Evolutionary conservation across 30 jellyfish, hydroid and myxozoan genomes (phyloP).

Genomic region (Chrysaora quinquecirrha): DNA sequence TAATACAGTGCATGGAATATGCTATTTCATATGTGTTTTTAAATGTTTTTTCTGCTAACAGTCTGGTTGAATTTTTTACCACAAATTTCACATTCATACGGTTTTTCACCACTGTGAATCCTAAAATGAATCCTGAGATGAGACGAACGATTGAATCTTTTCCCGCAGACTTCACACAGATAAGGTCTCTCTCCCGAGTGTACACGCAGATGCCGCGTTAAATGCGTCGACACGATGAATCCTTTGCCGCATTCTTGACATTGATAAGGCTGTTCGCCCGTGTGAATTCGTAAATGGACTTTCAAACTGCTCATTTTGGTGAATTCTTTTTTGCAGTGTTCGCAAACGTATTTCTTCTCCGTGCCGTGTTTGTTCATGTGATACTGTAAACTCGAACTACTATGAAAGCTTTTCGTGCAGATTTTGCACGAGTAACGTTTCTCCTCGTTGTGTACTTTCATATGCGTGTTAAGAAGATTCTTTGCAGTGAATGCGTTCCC

Average conservation of each 20-base stretch:
- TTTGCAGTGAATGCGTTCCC: constrained; percentile 61
- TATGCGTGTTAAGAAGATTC: constrained; percentile 48
- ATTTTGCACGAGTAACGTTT: constrained; percentile 49
- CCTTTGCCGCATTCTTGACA: constrained; percentile 77
- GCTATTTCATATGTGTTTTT: constrained; percentile 50
- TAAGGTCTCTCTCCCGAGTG: constrained; percentile 75
- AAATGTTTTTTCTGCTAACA: constrained; percentile 47
- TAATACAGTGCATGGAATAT: too few species aligned
- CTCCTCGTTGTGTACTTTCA: constrained; percentile 56
- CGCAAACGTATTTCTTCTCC: constrained; percentile 37
- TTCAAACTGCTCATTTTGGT: constrained; percentile 70
- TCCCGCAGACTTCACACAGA: constrained; percentile 64
- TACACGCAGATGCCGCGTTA: constrained; percentile 60
- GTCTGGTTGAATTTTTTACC: constrained; percentile 66
- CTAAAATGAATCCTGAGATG: constrained; percentile 61
- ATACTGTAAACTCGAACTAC: constrained; percentile 48
- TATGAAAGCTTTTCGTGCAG: constrained; percentile 44
- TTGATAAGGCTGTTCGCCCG: constrained; percentile 72
- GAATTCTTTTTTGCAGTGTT: constrained; percentile 62
- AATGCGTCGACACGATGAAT: constrained; percentile 54
- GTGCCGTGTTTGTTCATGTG: constrained; percentile 47
- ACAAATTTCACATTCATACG: constrained; percentile 62
- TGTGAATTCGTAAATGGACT: constrained; percentile 64
- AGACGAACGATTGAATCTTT: constrained; percentile 65
- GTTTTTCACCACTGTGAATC: constrained; percentile 76